Evolutionary conservation across 2,888 invertebrate genomes (phyloP), one percentile per base, ranked within the genome.

Genomic region (Mechanitis messenoides): DNA sequence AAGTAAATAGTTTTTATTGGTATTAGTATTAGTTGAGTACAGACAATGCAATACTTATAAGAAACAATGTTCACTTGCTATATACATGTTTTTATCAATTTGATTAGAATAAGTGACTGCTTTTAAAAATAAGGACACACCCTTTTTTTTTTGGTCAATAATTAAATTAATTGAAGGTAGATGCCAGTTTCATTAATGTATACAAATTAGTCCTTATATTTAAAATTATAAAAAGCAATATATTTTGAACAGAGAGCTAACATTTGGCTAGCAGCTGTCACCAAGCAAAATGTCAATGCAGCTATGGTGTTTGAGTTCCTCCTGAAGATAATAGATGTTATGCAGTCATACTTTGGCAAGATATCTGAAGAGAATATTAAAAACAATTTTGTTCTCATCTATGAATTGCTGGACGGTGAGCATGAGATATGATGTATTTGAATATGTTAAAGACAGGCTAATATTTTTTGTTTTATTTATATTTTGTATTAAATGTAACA

Each of bases 261-360:
- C 83, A 98, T 99, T 75, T 99, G 99, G 99, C 91, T 99, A 72
- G 99, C 99, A 53, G 99, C 99, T 0, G 99, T 99, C n/a, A 99
- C 99, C 33, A 98, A 98, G 88, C 99, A 99, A 89, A 99, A 99
- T 95, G 98, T 99, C 61, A 99, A 99, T 78, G 99, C 99, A 12
- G 98, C 98, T 0, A 99, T 99, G 99, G 99, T 99, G 47, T 99
- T 99, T 83, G 99, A 99, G 90, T 99, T 99, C 85, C 92, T 99
- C 54, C 93, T 98, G 60, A 98, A 99, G 87, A 98, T 99, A 81
- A 98, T 96, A 65, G 96, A 97, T 78, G 98, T 99, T 59, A 99
- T 99, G 99, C 98, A 98, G 85, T 97, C 98, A 0, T 99, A 99
- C 86, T 99, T 99, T 82, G 99, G 99, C 62, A 99, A 99, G 91